These are phyloP conservation scores for Apamea sordens DNA, from an alignment of 2,888 invertebrate species.

Conservation along the genomic window DNA sequence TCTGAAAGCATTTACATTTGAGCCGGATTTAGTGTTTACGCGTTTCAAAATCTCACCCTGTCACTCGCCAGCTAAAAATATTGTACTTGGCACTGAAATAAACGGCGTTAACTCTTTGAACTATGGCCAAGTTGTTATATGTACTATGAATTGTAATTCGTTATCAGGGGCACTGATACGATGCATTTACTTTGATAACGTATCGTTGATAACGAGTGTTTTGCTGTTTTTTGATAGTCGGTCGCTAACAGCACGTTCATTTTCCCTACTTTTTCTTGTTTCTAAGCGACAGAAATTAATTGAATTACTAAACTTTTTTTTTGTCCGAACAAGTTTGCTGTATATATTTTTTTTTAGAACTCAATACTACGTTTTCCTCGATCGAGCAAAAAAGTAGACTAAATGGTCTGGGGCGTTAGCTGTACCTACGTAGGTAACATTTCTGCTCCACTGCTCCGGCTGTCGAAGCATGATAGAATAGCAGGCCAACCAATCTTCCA, in stretches of 20 bases:
- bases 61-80: slow-evolving; percentile 85
- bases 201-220: slow-evolving; percentile 50
- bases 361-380: slow-evolving; percentile 24
- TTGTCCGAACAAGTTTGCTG: background rate
- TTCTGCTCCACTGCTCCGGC: slow-evolving; percentile 40
- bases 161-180: slow-evolving; percentile 59
- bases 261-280: slow-evolving; percentile 14
- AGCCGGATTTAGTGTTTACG: slow-evolving; percentile 75
- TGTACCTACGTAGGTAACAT: slow-evolving; percentile 44
- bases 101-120: slow-evolving; percentile 86
- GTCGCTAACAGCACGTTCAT: slow-evolving; percentile 21
- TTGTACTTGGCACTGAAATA: slow-evolving; percentile 87
- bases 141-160: slow-evolving; percentile 60
- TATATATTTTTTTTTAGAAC: slow-evolving; percentile 26
- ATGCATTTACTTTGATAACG: slow-evolving; percentile 55
- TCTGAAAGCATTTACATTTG: slow-evolving; percentile 56
- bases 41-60: slow-evolving; percentile 75
- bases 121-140: slow-evolving; percentile 81
- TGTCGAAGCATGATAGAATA: slow-evolving; percentile 54
- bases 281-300: slow-evolving; percentile 10
- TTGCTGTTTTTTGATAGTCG: slow-evolving; percentile 31
- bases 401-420: slow-evolving; percentile 24
- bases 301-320: background rate
- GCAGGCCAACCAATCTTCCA: slow-evolving; percentile 32
- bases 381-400: slow-evolving; percentile 26